Evolutionary conservation across 2,888 invertebrate species (phyloP).

Genomic region (Hartigia nigra): DNA sequence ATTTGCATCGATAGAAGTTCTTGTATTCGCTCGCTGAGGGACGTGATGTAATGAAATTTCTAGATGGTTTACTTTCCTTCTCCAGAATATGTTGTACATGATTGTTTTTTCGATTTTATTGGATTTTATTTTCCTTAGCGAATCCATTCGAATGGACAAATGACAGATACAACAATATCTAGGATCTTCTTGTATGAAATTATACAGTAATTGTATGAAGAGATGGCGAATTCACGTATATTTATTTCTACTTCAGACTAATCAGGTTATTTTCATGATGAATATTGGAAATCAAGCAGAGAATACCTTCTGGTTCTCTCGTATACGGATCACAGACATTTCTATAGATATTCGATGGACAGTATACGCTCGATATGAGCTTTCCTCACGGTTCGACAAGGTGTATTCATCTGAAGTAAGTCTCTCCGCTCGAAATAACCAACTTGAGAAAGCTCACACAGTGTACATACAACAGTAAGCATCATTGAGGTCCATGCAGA

Average conservation of each 20-base stretch:
- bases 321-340: neutral
- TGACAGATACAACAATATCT: neutral
- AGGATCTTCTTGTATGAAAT: neutral
- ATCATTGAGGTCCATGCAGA: neutral
- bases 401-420: neutral
- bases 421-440: neutral
- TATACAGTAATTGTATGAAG: neutral
- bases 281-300: neutral
- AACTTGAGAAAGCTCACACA: neutral
- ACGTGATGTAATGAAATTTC: neutral
- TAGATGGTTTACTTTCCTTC: neutral
- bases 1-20: neutral
- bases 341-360: neutral
- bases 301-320: neutral
- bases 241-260: neutral
- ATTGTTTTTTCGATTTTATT: neutral
- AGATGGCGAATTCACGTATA: neutral
- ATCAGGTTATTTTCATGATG: neutral
- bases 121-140: neutral
- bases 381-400: neutral
- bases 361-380: neutral
- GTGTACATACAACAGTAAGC: neutral
- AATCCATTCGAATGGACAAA: neutral
- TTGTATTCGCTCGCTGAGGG: neutral
- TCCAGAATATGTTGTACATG: neutral